These are phyloP conservation scores for Mystacides longicornis DNA, from an alignment of 2,888 invertebrate species.

Conservation along the genomic window DNA sequence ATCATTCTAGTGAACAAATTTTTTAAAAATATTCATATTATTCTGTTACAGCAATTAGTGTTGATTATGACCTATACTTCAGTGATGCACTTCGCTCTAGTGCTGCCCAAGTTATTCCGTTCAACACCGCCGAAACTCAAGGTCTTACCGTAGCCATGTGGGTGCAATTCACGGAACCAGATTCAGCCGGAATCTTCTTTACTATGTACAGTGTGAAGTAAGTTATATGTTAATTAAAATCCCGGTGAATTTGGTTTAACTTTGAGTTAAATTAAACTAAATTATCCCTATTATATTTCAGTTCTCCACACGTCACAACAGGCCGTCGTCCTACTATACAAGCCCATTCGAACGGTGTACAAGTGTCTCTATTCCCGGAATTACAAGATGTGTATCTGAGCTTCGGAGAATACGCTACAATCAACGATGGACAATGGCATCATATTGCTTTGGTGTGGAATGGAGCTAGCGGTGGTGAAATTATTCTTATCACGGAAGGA, in stretches of 20 bases:
- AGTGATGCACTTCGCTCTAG: slow-evolving; percentile 85
- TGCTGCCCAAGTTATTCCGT: slow-evolving; percentile 89
- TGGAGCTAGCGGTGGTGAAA: slow-evolving; percentile 73
- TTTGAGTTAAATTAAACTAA: neutral
- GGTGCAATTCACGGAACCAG: slow-evolving; percentile 90
- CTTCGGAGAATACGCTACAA: slow-evolving; percentile 84
- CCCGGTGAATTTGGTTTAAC: neutral
- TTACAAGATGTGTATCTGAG: slow-evolving; percentile 83
- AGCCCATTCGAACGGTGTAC: slow-evolving; percentile 89
- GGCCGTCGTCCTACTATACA: slow-evolving; percentile 78
- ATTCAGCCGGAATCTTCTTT: slow-evolving; percentile 90
- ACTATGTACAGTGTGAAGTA: slow-evolving; percentile 85
- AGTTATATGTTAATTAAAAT: slow-evolving; percentile 29
- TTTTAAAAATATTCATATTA: slow-evolving; percentile 1
- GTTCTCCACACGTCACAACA: slow-evolving; percentile 70
- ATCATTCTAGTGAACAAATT: neutral
- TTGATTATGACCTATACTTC: slow-evolving; percentile 96
- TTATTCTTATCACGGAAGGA: slow-evolving; percentile 91
- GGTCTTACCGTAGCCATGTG: slow-evolving; percentile 89
- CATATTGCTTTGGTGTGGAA: slow-evolving; percentile 94
- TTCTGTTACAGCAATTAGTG: slow-evolving; percentile 75
- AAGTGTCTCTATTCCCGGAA: slow-evolving; percentile 83
- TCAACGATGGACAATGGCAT: slow-evolving; percentile 96
- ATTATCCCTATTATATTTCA: slow-evolving; percentile 34
- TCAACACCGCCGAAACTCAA: slow-evolving; percentile 67